Conservation (phyloP, 2,888 invertebrate genomes). For the Zygothrica quintamaculata region DNA sequence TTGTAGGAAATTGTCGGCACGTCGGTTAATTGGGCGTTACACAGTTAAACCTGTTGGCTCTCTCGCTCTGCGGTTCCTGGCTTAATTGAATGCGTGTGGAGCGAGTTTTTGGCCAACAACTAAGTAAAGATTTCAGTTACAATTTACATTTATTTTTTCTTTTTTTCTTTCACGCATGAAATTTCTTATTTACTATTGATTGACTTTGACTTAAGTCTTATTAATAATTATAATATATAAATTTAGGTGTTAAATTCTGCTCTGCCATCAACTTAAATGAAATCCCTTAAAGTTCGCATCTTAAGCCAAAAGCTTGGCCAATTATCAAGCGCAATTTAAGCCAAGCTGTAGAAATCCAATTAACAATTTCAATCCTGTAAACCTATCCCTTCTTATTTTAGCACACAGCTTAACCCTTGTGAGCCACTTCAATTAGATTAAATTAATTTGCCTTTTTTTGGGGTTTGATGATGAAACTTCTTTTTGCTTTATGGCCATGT, state of each 20-base stretch:
- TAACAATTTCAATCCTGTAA: constrained; percentile 32
- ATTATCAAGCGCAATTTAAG: constrained; percentile 38
- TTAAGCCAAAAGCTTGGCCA: constrained; percentile 24
- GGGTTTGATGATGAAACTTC: constrained; percentile 11
- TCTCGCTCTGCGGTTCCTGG: constrained; percentile 16
- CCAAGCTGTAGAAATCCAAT: constrained; percentile 36
- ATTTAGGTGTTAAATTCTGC: no score
- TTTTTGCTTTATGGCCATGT: constrained; percentile 48
- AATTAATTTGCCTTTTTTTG: constrained; percentile 56
- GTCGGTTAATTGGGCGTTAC: constrained; percentile 68
- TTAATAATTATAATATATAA: no score
- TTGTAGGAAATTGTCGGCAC: constrained; percentile 63
- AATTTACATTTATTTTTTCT: not conserved
- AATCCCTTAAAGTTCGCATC: not conserved
- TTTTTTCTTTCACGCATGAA: no score
- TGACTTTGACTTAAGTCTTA: no score
- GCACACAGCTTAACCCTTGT: constrained; percentile 47
- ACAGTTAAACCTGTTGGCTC: constrained; percentile 45
- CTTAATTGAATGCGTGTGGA: constrained; percentile 44
- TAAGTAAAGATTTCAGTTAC: constrained; percentile 18
- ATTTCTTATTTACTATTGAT: no score
- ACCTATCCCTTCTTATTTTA: constrained; percentile 38
- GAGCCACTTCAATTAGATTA: constrained; percentile 68
- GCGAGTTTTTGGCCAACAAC: constrained; percentile 3
- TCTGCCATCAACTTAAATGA: no score